Base-by-base conservation (phyloP, 1,140 invertebrate genomes). In the Bombus fervidus region DNA sequence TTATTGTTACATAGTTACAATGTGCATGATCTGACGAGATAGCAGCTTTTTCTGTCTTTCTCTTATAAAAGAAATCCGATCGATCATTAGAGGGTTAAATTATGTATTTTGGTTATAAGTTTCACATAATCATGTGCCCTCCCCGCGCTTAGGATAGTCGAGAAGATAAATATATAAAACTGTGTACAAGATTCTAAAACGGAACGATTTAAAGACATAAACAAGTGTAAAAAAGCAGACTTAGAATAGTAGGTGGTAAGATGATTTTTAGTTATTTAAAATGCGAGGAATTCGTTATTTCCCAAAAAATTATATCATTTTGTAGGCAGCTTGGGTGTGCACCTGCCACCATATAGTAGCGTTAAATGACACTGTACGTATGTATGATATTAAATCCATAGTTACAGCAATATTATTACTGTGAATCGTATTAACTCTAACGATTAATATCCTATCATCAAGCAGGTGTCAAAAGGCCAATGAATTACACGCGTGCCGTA, bases 301-400 rank as follows among this genome's bases (percentile, higher is more conserved):
- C 57, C 85, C 62, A 80, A 78, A 47, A 84, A 59, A 64, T 91
- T 90, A 89, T 87, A 89, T 89, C 85, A 88, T 91, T 87, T 89
- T 90, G 88, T 83, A 93, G 92, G 90, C 92, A 94, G 93, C 93
- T 91, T 94, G 93, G 94, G 93, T 95, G 94, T 95, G 94, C 94
- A 95, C 94, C 94, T 94, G 94, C 94, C 94, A 94, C 94, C 93
- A 93, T 90, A 92, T 92, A 92, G 92, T 90, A 92, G 86, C 91
- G 91, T 91, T 91, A 92, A 92, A 79, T 91, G 85, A 92, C 73
- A 91, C 89, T 90, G 85, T 83, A 77, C 73, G 69, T 64, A 43
- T 47, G 68, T 85, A 72, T 64, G 47, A 62, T 39, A 80, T 77
- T 81, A 86, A 87, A 90, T 76, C 76, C 47, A 47, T 87, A 85